These are phyloP conservation scores for Hydraecia micacea DNA, from an alignment of 2,888 invertebrate genomes.

Conservation along the genomic window DNA sequence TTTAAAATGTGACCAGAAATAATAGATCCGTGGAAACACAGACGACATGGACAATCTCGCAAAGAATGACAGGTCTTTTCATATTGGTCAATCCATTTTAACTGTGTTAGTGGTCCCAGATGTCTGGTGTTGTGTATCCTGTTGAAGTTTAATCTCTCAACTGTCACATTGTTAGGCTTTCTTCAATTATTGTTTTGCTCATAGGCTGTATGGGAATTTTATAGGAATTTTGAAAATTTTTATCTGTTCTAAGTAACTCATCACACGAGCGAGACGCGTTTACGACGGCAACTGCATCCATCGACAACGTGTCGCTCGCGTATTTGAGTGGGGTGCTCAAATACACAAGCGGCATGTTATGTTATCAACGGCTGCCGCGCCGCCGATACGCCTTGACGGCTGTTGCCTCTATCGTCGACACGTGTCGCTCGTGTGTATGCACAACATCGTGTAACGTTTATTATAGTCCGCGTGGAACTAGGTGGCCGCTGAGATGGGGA, in stretches of 20 bases:
- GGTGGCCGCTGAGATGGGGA: too few species aligned
- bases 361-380: too few species aligned
- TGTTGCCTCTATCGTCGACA: not conserved
- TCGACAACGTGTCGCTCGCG: too few species aligned
- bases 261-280: not conserved
- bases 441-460: not conserved
- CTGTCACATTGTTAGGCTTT: constrained; percentile 28
- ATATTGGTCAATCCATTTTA: constrained; percentile 37
- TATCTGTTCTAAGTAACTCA: not conserved
- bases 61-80: constrained; percentile 31
- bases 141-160: constrained; percentile 32
- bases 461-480: too few species aligned
- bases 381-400: not conserved
- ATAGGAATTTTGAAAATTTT: not conserved
- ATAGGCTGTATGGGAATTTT: not conserved
- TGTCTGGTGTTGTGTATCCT: constrained; percentile 54
- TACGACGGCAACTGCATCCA: not conserved
- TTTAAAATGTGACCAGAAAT: constrained; percentile 46
- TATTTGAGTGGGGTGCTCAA: too few species aligned
- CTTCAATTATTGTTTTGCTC: not conserved
- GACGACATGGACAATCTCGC: not conserved
- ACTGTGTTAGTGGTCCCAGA: constrained; percentile 45
- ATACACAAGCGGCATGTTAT: too few species aligned
- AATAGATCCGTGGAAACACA: constrained; percentile 25
- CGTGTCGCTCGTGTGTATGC: not conserved